These are phyloP conservation scores for Apotomis turbidana DNA, from an alignment of 2,888 invertebrate genomes.

Conservation along the genomic window DNA sequence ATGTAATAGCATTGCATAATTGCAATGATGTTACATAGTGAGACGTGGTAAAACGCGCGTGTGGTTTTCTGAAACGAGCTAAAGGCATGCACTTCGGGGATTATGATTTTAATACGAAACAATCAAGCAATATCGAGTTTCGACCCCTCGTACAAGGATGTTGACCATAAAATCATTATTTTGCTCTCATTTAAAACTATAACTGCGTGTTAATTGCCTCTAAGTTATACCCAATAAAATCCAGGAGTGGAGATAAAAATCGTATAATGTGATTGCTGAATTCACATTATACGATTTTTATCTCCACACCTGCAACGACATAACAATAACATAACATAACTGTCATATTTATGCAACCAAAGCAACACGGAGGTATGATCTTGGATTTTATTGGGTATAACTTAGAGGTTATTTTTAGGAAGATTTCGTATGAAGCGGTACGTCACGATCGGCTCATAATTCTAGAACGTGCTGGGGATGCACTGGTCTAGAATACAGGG, in stretches of 20 bases:
- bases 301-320: slow-evolving; percentile 29
- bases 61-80: no score
- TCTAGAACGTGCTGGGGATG: slow-evolving; percentile 66
- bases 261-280: no score
- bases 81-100: no score
- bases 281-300: slow-evolving; percentile 36
- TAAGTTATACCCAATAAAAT: no score
- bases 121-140: no score
- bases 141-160: neutral
- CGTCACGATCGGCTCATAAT: slow-evolving; percentile 75
- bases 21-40: no score
- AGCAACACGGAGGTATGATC: neutral
- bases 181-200: slow-evolving; percentile 11
- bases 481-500: slow-evolving; percentile 49
- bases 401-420: slow-evolving; percentile 41
- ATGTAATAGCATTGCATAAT: no score
- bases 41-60: no score
- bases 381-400: slow-evolving; percentile 26
- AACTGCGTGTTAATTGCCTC: slow-evolving; percentile 22
- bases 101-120: no score
- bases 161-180: neutral
- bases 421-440: slow-evolving; percentile 46
- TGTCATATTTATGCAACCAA: slow-evolving; percentile 19
- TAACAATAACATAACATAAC: slow-evolving; percentile 18
- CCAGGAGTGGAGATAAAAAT: no score